Evolutionary conservation across 2,888 invertebrate genomes (phyloP).

Genomic region (Molorchus minor): DNA sequence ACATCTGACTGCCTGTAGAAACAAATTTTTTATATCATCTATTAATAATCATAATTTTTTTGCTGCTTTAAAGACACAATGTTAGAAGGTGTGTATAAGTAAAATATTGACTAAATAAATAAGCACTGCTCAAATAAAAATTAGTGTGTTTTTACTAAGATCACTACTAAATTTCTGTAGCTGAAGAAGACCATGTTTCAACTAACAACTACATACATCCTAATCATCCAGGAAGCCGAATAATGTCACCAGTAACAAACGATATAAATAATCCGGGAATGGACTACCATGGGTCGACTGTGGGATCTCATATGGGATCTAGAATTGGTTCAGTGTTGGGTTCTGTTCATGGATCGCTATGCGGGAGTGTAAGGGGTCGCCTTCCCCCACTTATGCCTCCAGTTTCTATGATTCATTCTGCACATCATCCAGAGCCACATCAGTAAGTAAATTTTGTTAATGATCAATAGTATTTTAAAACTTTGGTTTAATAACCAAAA

Average conservation of each 20-base stretch:
- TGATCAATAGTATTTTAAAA: too few relatives aligned
- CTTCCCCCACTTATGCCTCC: conserved; percentile 61
- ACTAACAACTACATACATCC: conserved; percentile 53
- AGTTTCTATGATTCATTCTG: conserved; percentile 58
- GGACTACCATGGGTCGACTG: conserved; percentile 58
- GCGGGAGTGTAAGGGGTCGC: conserved; percentile 59
- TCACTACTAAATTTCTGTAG: conserved; percentile 61
- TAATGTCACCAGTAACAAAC: conserved; percentile 62
- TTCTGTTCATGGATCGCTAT: conserved; percentile 58
- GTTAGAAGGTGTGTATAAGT: conserved; percentile 35
- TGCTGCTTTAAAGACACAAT: conserved; percentile 38
- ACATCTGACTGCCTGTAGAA: too few relatives aligned
- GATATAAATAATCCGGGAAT: conserved; percentile 67
- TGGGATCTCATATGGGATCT: conserved; percentile 59
- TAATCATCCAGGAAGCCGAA: conserved; percentile 52
- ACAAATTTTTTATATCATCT: too few relatives aligned
- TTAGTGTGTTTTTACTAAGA: too few relatives aligned
- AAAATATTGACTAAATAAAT: not conserved
- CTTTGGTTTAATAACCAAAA: too few relatives aligned
- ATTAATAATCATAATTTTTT: conserved; percentile 25
- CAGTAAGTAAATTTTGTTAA: too few relatives aligned
- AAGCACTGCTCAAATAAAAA: too few relatives aligned
- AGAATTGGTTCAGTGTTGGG: conserved; percentile 59
- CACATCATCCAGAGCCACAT: conserved; percentile 55
- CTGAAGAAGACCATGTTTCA: conserved; percentile 77